Evolutionary conservation across 2,113 vertebrate genomes (phyloP), one percentile per base, ranked within the genome.

Genomic region (Herpailurus yagouaroundi): DNA sequence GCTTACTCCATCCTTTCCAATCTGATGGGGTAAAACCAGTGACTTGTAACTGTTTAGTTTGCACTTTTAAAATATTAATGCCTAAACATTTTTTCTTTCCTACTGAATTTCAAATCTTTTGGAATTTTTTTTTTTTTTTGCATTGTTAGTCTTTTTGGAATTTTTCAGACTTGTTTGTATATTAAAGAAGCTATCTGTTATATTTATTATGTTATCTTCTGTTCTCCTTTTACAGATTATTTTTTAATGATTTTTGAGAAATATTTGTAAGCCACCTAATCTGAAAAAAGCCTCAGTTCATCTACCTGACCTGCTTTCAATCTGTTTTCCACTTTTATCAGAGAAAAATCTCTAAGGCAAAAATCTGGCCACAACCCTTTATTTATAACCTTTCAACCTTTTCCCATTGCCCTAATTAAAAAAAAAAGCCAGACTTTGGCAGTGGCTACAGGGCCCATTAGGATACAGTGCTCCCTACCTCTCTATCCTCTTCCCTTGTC

Each of bases 91-190:
- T 73, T 81, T 36, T 55, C 16, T 41, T 79, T 86, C 10, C 87
- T 38, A 63, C 27, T 50, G 31, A 79, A 91, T 88, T 77, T 77
- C 25, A 82, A 38, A 63, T 82, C 18, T 64, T 83, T 45, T 25
- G 4, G 50, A 21, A n/a, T 57, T 86, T 89, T 93, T 60, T 93
- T 36, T 93, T 36, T 36, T 68, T 63, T 96, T 97, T 86, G 13
- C 38, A 71, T 12, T 69, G 41, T 85, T 90, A 76, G 9, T 82
- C 0, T 92, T 89, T 85, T 74, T 92, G 66, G 13, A 74, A 45
- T 68, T 89, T 76, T 86, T 38, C 69, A 71, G 8, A 19, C 91
- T 48, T 91, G 21, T 94, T 64, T 80, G 29, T 86, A 15, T 60
- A 38, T 38, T 21, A 71, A 48, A n/a, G 68, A 83, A 9, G 71